phyloP scores from a whole-genome alignment of 2,113 vertebrate species.

The Eulemur rufifrons region DNA sequence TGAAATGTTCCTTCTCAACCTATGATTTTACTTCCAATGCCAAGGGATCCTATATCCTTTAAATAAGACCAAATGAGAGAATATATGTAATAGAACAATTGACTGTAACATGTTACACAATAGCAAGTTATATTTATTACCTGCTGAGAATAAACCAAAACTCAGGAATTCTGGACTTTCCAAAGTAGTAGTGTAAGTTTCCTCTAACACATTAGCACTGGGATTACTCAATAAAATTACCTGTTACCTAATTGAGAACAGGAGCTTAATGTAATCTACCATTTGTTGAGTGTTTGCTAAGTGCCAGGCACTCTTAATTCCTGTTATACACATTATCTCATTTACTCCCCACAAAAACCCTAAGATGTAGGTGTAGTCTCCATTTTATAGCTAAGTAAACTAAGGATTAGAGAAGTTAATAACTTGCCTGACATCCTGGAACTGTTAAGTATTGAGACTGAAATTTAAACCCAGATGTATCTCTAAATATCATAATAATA shows the following conservation, averaged over 20 bases:
- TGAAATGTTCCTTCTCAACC: background rate
- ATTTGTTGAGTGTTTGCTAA: background rate
- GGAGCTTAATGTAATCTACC: background rate
- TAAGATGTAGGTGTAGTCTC: background rate
- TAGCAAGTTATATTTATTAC: background rate
- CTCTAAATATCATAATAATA: background rate
- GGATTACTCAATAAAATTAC: background rate
- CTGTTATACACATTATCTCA: background rate
- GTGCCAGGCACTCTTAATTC: background rate
- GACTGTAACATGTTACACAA: background rate
- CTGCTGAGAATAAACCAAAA: background rate
- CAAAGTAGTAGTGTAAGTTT: background rate
- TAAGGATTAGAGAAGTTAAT: background rate
- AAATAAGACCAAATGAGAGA: background rate
- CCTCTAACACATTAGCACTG: background rate
- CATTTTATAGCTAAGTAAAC: background rate
- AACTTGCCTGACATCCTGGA: background rate
- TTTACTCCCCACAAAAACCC: background rate
- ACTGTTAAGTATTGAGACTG: background rate
- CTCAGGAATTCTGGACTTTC: background rate
- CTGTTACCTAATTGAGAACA: background rate
- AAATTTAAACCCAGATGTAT: background rate
- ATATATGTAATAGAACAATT: background rate
- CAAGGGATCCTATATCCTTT: background rate
- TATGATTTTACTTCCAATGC: background rate